phyloP scores from a whole-genome alignment of 2,113 vertebrate genomes.

The Sphaerodactylus townsendi region DNA sequence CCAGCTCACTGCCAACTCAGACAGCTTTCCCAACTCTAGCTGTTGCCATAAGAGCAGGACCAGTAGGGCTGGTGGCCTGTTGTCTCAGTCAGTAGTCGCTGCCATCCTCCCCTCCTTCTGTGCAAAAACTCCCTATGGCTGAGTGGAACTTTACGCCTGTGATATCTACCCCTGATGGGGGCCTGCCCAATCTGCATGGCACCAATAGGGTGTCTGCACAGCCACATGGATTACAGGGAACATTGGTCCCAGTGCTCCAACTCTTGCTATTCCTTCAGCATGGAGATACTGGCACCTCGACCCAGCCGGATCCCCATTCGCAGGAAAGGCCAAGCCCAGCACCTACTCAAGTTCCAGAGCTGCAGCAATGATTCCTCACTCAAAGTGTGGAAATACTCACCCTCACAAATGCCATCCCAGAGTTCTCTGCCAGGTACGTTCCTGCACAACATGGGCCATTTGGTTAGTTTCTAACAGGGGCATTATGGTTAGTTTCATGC shows the following conservation, averaged over 20 bases:
- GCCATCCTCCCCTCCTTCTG: no score
- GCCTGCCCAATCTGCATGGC: no score
- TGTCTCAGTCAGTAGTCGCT: no score
- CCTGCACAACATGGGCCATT: no score
- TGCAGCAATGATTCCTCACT: neutral
- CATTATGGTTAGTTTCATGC: no score
- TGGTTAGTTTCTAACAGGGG: neutral
- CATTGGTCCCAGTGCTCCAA: neutral
- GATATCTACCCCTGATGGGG: no score
- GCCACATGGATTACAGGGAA: no score
- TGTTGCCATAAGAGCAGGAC: neutral
- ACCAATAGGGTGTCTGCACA: no score
- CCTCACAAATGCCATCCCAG: accelerated
- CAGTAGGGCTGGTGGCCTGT: neutral
- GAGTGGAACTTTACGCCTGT: no score
- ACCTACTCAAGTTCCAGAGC: neutral
- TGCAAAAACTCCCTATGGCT: no score
- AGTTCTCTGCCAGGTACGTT: conserved; percentile 16
- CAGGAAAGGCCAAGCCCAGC: neutral
- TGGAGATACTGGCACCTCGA: neutral
- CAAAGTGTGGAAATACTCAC: neutral
- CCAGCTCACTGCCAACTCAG: neutral
- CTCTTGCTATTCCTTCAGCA: neutral
- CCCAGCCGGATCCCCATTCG: conserved; percentile 33
- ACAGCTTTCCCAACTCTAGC: neutral